Base-by-base conservation (phyloP, 2,888 invertebrate species). In the Drosophila algonquin region DNA sequence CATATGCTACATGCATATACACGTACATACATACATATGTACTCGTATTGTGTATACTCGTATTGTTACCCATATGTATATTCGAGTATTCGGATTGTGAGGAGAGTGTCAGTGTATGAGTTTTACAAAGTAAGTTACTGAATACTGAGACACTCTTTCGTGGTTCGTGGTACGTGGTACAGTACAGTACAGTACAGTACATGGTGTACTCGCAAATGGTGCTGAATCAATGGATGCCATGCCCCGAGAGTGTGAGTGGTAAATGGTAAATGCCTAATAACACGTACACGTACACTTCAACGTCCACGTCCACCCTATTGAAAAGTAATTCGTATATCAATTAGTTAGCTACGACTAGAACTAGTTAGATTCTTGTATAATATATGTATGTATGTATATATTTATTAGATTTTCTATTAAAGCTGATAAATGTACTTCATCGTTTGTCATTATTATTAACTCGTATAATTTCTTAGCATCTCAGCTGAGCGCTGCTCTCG, bases 361-460 rank as follows among this genome's bases (percentile, higher is more conserved):
- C 69, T 81, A 75, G 63, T 63, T 75, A 69, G 63, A 57, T 65
- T 51, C 60, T 70, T 81, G 50, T 79, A 57, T 64, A 60, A 53
- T 45, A 59, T 62, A 48, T 54, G 32, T 50, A 48, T 54, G 32
- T 50, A 48, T 50, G 32, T 50, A 48, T 50, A 35, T 73, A 64
- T 57, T 44, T 70, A 79, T 83, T 84, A 78, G 85, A 80, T 83
- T 79, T 79, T 80, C 83, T 78, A 80, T 79, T 89, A 82, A 79
- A 82, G 83, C 81, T 81, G 79, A 80, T 87, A 83, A 80, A 86
- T 86, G 87, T 84, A 65, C 77, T 83, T 62, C 74, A 79, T 85
- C 86, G 72, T 82, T 77, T 73, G 60, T 40, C 40, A n/a, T 75
- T 68, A 52, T 79, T 73, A 52, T 79, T 73, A 68, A 68, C 63